phyloP scores from a whole-genome alignment of 2,797 vertebrate genomes.

The Pygocentrus nattereri region DNA sequence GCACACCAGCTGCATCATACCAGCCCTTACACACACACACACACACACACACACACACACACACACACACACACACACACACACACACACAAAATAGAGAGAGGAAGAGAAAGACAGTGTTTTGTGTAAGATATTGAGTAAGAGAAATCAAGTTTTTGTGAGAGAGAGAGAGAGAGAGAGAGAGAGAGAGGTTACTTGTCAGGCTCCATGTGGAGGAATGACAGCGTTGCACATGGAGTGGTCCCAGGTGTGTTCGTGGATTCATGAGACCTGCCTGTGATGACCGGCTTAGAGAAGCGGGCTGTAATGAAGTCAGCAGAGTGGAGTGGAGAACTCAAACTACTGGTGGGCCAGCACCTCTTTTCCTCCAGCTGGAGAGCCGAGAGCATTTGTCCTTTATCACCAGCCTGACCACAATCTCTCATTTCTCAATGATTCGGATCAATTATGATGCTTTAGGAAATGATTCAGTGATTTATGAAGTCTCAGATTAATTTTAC shows the following conservation, averaged over 20 bases:
- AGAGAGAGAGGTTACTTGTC: background rate
- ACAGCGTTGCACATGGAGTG: slow-evolving; percentile 38
- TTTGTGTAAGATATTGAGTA: background rate
- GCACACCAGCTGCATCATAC: slow-evolving; percentile 22
- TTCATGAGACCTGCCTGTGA: slow-evolving; percentile 34
- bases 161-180: background rate
- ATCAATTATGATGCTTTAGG: background rate
- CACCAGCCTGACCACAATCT: background rate
- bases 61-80: background rate
- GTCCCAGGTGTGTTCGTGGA: slow-evolving; percentile 21
- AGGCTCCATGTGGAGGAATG: slow-evolving; percentile 6
- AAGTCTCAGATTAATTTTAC: background rate
- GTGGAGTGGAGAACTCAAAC: slow-evolving; percentile 27
- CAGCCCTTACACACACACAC: background rate
- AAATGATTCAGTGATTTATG: background rate
- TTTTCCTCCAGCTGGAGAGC: background rate
- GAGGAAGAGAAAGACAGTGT: background rate
- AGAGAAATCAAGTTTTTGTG: background rate
- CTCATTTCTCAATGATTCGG: background rate
- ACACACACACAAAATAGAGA: no score
- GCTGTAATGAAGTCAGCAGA: slow-evolving; percentile 46
- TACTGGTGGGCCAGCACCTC: background rate
- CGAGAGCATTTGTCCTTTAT: background rate
- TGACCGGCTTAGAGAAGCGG: slow-evolving; percentile 30
- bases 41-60: background rate